Conservation (phyloP, 2,888 invertebrate species). For the Agrochola circellaris region DNA sequence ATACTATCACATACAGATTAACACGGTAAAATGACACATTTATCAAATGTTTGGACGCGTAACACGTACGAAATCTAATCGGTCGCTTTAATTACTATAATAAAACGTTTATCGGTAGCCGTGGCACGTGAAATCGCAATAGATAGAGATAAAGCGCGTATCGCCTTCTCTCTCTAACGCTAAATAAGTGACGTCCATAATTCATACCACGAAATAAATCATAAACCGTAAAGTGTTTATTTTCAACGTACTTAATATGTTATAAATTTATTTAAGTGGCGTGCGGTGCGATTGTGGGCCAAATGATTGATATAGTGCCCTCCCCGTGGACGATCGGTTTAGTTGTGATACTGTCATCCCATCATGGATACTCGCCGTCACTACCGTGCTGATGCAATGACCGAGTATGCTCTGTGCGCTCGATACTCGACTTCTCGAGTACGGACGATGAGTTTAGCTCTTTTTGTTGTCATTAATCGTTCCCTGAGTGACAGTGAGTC, state of each 20-base stretch:
- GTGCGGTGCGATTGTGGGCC: constrained; percentile 86
- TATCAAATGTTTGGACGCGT: constrained; percentile 84
- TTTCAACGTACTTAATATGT: constrained; percentile 90
- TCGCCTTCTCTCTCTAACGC: constrained; percentile 81
- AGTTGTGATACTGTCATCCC: constrained; percentile 84
- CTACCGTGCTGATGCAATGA: constrained; percentile 71
- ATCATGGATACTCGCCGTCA: constrained; percentile 69
- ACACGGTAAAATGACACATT: constrained; percentile 82
- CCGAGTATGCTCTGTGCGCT: constrained; percentile 65
- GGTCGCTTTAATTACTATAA: constrained; percentile 87
- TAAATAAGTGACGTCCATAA: constrained; percentile 87
- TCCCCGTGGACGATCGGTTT: constrained; percentile 82
- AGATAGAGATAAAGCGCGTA: constrained; percentile 82
- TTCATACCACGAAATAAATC: constrained; percentile 90
- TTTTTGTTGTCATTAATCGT: constrained; percentile 80
- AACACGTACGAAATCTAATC: constrained; percentile 84
- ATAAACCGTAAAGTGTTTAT: constrained; percentile 90
- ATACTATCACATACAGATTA: constrained; percentile 79
- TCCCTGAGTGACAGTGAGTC: constrained; percentile 68
- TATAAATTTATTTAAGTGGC: constrained; percentile 91
- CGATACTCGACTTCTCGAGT: constrained; percentile 77
- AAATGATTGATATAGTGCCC: constrained; percentile 89
- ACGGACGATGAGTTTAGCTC: constrained; percentile 78
- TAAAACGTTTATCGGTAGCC: constrained; percentile 88
- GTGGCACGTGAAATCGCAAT: constrained; percentile 86